These are phyloP conservation scores for Spilogale gracilis DNA, from an alignment of 2,113 vertebrate species.

Conservation along the genomic window DNA sequence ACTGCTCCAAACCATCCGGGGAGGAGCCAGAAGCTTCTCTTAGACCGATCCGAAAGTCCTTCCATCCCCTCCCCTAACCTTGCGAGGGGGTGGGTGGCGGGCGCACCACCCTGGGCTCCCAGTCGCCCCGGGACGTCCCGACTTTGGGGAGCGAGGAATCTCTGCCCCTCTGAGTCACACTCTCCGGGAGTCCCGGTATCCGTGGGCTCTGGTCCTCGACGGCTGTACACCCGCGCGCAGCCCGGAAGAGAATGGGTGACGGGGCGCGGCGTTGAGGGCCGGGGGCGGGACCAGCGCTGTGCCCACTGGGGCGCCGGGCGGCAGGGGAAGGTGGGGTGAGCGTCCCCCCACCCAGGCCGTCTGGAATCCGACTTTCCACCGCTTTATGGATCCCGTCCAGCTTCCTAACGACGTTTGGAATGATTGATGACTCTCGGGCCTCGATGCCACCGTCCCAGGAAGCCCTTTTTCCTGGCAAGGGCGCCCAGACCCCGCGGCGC, in stretches of 20 bases:
- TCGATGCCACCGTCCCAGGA: background rate
- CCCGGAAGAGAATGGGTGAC: background rate
- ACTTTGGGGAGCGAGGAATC: background rate
- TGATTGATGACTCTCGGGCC: background rate
- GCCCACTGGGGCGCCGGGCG: background rate
- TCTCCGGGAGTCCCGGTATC: background rate
- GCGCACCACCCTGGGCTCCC: no score
- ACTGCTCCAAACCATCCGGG: background rate
- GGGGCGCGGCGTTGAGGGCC: background rate
- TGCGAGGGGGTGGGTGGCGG: background rate
- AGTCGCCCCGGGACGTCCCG: background rate
- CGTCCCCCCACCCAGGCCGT: background rate
- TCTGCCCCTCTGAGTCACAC: background rate
- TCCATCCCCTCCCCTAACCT: background rate
- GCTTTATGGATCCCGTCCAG: background rate
- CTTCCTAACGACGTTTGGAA: background rate
- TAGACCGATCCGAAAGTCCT: no score
- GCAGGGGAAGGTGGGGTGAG: no score
- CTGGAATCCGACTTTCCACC: background rate
- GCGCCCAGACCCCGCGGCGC: background rate
- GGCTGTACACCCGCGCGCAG: background rate
- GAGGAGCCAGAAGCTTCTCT: background rate
- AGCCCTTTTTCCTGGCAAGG: slow-evolving; percentile 34
- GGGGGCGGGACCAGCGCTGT: background rate
- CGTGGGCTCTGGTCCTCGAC: background rate